phyloP scores from a whole-genome alignment of 1,140 invertebrate genomes.

The Plectrocnemia conspersa region DNA sequence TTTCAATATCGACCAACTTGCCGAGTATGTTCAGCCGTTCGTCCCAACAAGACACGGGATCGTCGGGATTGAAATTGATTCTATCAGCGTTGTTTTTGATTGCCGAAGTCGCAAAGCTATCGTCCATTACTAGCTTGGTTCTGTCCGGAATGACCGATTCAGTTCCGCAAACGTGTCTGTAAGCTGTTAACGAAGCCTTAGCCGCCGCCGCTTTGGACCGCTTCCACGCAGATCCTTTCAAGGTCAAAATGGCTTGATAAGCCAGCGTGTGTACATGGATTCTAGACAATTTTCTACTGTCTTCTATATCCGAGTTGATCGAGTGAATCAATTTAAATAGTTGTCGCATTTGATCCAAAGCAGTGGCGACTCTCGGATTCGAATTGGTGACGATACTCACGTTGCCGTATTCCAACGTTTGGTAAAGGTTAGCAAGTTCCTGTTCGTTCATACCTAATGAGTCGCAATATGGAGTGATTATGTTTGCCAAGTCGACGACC shows the following conservation, averaged over 20 bases:
- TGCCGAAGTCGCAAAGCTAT: slow-evolving; percentile 74
- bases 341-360: slow-evolving; percentile 79
- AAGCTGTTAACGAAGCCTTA: slow-evolving; percentile 78
- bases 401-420: slow-evolving; percentile 64
- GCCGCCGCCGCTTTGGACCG: slow-evolving; percentile 74
- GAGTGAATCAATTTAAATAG: slow-evolving; percentile 59
- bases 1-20: slow-evolving; percentile 52
- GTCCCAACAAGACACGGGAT: slow-evolving; percentile 80
- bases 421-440: slow-evolving; percentile 74
- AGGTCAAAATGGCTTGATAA: slow-evolving; percentile 78
- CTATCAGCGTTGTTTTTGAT: slow-evolving; percentile 50
- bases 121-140: slow-evolving; percentile 73
- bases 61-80: slow-evolving; percentile 60
- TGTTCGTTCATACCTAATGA: slow-evolving; percentile 91
- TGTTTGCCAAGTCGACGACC: slow-evolving; percentile 61
- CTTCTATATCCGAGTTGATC: slow-evolving; percentile 45
- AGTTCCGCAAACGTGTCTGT: slow-evolving; percentile 80
- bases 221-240: slow-evolving; percentile 65
- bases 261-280: slow-evolving; percentile 85
- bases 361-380: slow-evolving; percentile 72
- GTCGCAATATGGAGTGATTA: slow-evolving; percentile 71
- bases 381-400: slow-evolving; percentile 73
- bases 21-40: slow-evolving; percentile 54
- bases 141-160: slow-evolving; percentile 66
- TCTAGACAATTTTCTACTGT: slow-evolving; percentile 61